A percentile compares a stretch with the other conserved stretches of the same genome.
Conservation (phyloP, 2,113 vertebrate genomes). For the Pituophis catenifer region DNA sequence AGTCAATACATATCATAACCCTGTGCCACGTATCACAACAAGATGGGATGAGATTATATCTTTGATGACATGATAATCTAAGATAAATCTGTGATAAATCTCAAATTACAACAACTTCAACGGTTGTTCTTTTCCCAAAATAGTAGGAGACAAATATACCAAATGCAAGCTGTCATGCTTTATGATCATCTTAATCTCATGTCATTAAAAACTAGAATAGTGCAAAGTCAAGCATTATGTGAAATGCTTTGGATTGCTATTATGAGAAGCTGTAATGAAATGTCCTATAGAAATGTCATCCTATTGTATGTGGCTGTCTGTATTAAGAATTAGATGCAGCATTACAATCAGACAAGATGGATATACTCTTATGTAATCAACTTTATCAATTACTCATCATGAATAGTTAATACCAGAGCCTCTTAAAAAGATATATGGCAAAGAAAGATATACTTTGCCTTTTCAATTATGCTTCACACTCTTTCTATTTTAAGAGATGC, state of each 20-base stretch:
- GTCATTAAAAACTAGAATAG: slow-evolving; percentile 49
- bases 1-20: slow-evolving; percentile 62
- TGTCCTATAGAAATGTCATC: slow-evolving; percentile 67
- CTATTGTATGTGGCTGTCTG: slow-evolving; percentile 54
- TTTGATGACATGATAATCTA: slow-evolving; percentile 51
- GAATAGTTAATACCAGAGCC: slow-evolving; percentile 52
- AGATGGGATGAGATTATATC: slow-evolving; percentile 54
- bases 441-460: slow-evolving; percentile 67
- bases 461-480: slow-evolving; percentile 56
- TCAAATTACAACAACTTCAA: slow-evolving; percentile 44
- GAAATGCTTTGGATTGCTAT: slow-evolving; percentile 66
- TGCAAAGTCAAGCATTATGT: slow-evolving; percentile 63
- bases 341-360: slow-evolving; percentile 52
- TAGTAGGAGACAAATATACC: slow-evolving; percentile 33
- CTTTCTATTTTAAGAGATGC: slow-evolving; percentile 40
- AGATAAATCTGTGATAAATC: slow-evolving; percentile 61
- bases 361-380: slow-evolving; percentile 59
- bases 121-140: slow-evolving; percentile 43
- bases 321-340: slow-evolving; percentile 67
- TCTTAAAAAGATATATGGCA: slow-evolving; percentile 51
- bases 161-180: slow-evolving; percentile 43
- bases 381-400: slow-evolving; percentile 59
- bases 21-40: slow-evolving; percentile 44
- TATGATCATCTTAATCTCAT: slow-evolving; percentile 61
- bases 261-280: slow-evolving; percentile 65